phyloP scores from a whole-genome alignment of 2,113 vertebrate genomes.

The Kryptolebias marmoratus region DNA sequence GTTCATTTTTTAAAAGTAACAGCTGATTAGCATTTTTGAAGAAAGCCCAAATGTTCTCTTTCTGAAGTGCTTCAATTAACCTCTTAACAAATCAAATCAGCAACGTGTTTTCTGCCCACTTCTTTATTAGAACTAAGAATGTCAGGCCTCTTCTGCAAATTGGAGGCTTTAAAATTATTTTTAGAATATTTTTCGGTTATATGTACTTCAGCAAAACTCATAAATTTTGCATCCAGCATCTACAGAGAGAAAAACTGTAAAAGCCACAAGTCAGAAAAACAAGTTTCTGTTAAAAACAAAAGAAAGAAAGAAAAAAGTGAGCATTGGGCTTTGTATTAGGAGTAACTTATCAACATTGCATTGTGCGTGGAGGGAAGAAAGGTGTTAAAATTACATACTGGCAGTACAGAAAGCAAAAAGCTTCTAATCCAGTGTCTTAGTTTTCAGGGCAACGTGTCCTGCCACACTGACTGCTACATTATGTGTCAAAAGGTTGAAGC shows the following conservation, averaged over 20 bases:
- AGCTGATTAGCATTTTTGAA: not conserved
- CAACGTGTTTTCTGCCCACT: not conserved
- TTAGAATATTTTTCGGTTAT: not conserved
- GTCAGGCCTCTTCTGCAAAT: not conserved
- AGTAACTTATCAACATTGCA: not conserved
- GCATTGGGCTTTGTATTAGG: not conserved
- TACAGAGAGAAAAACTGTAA: not conserved
- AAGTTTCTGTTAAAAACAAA: not conserved
- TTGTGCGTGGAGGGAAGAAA: not conserved
- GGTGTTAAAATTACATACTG: not conserved
- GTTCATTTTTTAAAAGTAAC: not conserved
- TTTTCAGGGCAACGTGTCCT: not conserved
- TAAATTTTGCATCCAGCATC: not conserved
- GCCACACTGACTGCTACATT: not conserved
- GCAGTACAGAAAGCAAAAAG: not conserved
- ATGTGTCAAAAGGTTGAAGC: not conserved
- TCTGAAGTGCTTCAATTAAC: not conserved
- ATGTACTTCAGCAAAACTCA: not conserved
- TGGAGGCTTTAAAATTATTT: not conserved
- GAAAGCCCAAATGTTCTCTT: not conserved
- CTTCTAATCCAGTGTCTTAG: not conserved
- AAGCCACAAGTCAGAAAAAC: not conserved
- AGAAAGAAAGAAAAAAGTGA: too few relatives aligned
- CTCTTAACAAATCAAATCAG: not conserved
- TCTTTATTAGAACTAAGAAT: not conserved